Conservation (phyloP, 2,888 invertebrate species). For the Chloromyia formosa region DNA sequence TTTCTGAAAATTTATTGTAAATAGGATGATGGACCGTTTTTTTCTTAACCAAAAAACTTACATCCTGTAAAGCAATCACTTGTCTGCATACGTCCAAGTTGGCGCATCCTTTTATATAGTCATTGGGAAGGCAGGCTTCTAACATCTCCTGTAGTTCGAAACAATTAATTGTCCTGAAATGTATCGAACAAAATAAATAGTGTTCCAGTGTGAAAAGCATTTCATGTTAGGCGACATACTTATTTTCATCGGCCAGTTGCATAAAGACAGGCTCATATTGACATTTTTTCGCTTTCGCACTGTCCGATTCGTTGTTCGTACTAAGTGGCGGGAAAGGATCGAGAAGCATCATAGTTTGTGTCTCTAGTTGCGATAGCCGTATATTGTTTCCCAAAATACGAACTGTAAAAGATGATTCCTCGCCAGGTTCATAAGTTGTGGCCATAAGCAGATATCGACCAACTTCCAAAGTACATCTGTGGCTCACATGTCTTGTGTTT, state of each 20-base stretch:
- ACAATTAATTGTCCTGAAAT: constrained; percentile 79
- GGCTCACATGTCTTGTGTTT: constrained; percentile 88
- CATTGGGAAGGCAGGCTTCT: constrained; percentile 91
- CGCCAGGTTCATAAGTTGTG: constrained; percentile 89
- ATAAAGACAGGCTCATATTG: constrained; percentile 92
- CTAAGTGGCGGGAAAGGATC: constrained; percentile 61
- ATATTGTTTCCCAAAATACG: constrained; percentile 81
- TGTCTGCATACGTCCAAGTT: constrained; percentile 91
- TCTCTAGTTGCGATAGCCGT: constrained; percentile 78
- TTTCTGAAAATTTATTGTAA: constrained; percentile 69
- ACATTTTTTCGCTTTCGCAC: constrained; percentile 61
- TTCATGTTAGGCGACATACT: constrained; percentile 50
- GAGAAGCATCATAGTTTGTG: constrained; percentile 63
- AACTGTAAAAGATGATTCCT: constrained; percentile 88
- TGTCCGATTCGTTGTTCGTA: constrained; percentile 66
- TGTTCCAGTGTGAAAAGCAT: neutral
- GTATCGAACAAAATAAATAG: neutral
- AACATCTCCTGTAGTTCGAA: constrained; percentile 90
- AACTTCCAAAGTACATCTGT: constrained; percentile 79
- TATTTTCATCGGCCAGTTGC: constrained; percentile 88
- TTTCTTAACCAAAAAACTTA: constrained; percentile 68
- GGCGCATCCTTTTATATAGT: constrained; percentile 93
- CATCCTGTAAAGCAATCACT: constrained; percentile 87
- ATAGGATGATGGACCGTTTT: constrained; percentile 33
- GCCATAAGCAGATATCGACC: constrained; percentile 87